These are phyloP conservation scores for Endotricha flammealis DNA, from an alignment of 2,888 invertebrate genomes.

Conservation along the genomic window DNA sequence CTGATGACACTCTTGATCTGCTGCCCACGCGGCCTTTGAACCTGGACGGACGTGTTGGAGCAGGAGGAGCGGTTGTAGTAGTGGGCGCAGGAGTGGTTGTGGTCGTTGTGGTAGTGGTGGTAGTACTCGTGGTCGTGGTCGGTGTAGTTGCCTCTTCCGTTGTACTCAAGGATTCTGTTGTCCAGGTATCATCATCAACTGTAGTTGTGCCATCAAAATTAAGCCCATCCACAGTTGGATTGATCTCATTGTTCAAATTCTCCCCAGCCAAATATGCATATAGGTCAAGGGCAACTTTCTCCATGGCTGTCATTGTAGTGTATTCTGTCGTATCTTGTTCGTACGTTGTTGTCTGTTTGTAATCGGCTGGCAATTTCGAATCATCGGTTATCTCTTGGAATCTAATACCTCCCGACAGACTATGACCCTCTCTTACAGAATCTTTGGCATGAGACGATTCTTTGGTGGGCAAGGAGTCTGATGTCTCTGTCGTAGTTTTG, in stretches of 20 bases:
- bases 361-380: slow-evolving; percentile 60
- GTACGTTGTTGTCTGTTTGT: slow-evolving; percentile 57
- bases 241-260: slow-evolving; percentile 79
- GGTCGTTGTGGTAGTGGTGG: slow-evolving; percentile 77
- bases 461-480: slow-evolving; percentile 56
- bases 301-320: slow-evolving; percentile 84
- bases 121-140: slow-evolving; percentile 76
- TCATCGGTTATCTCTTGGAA: slow-evolving; percentile 66
- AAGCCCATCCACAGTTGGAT: slow-evolving; percentile 49
- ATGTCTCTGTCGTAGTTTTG: slow-evolving; percentile 75
- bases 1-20: slow-evolving; percentile 63
- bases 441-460: slow-evolving; percentile 52
- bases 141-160: slow-evolving; percentile 74
- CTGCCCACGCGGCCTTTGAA: slow-evolving; percentile 66
- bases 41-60: slow-evolving; percentile 62
- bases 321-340: slow-evolving; percentile 78
- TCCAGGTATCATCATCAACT: slow-evolving; percentile 49
- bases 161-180: slow-evolving; percentile 67
- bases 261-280: slow-evolving; percentile 87
- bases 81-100: slow-evolving; percentile 72
- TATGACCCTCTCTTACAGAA: slow-evolving; percentile 55
- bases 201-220: slow-evolving; percentile 59
- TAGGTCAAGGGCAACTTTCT: slow-evolving; percentile 89
- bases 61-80: slow-evolving; percentile 62
- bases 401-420: slow-evolving; percentile 52